Evolutionary conservation across 2,113 vertebrate species (phyloP).

Genomic region (Atrichornis clamosus): DNA sequence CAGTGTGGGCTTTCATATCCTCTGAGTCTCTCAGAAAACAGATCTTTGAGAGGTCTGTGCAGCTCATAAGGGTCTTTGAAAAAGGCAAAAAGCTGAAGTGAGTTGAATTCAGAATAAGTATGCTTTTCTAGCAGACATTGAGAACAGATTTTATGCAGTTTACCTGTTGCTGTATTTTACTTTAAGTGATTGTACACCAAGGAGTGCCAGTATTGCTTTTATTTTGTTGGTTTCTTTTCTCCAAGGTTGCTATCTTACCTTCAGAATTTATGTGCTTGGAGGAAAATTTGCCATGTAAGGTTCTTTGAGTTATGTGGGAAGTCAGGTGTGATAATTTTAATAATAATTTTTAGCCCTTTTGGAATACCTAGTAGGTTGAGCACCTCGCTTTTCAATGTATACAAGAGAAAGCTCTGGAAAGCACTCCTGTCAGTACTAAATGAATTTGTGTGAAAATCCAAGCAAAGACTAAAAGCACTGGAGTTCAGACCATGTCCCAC

Average conservation of each 20-base stretch:
- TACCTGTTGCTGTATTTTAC: background rate
- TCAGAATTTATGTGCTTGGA: background rate
- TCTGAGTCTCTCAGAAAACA: background rate
- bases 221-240: background rate
- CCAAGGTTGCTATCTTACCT: background rate
- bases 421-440: background rate
- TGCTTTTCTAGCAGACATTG: background rate
- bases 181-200: background rate
- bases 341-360: background rate
- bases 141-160: background rate
- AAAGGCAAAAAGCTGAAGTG: background rate
- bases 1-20: background rate
- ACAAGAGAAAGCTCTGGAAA: background rate
- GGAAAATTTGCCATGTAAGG: background rate
- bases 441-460: background rate
- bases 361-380: background rate
- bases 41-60: background rate
- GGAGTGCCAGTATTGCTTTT: background rate
- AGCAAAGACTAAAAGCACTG: background rate
- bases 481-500: background rate
- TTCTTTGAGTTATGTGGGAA: background rate
- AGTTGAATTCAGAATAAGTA: background rate
- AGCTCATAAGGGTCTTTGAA: background rate
- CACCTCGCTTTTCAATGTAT: background rate
- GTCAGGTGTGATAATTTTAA: background rate